A percentile compares a stretch with the other conserved stretches of the same genome.
Conservation (phyloP, 2,113 vertebrate species). For the Eonycteris spelaea region DNA sequence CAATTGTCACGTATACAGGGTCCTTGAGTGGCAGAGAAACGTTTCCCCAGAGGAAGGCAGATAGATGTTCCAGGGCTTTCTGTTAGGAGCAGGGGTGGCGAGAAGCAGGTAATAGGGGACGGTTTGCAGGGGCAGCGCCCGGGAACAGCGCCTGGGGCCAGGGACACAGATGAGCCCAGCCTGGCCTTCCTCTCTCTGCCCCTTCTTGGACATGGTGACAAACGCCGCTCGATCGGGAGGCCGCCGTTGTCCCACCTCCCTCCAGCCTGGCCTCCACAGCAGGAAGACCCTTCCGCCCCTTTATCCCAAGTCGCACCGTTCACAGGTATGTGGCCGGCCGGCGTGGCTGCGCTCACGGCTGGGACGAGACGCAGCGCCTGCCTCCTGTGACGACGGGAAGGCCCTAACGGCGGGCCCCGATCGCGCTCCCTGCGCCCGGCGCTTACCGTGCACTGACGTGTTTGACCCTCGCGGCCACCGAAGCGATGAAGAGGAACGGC, state of each 20-base stretch:
- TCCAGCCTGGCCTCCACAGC: not conserved
- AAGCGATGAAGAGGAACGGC: accelerated
- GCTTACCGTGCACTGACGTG: accelerated
- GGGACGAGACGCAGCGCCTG: not conserved
- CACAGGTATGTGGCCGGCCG: accelerated
- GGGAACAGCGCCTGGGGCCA: conserved; percentile 12
- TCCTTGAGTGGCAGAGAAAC: conserved; percentile 69
- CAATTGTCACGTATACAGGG: conserved; percentile 69
- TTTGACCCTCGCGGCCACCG: too few relatives aligned
- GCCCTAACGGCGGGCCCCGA: accelerated
- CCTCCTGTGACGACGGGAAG: accelerated
- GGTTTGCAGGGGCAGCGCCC: conserved; percentile 10
- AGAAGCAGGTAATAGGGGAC: conserved; percentile 62
- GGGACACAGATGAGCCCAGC: not conserved
- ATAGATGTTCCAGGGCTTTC: conserved; percentile 33
- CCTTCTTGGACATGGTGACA: not conserved
- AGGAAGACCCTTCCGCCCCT: not conserved
- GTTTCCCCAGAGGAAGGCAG: conserved; percentile 73
- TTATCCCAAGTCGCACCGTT: not conserved
- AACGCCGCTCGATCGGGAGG: too few relatives aligned
- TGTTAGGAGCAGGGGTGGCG: conserved; percentile 56
- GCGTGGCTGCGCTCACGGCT: accelerated
- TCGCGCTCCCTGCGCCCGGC: accelerated
- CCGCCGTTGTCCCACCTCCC: not conserved
- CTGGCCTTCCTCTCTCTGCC: not conserved